Conservation (phyloP, 2,113 vertebrate genomes). For the Polypterus bichir region DNA sequence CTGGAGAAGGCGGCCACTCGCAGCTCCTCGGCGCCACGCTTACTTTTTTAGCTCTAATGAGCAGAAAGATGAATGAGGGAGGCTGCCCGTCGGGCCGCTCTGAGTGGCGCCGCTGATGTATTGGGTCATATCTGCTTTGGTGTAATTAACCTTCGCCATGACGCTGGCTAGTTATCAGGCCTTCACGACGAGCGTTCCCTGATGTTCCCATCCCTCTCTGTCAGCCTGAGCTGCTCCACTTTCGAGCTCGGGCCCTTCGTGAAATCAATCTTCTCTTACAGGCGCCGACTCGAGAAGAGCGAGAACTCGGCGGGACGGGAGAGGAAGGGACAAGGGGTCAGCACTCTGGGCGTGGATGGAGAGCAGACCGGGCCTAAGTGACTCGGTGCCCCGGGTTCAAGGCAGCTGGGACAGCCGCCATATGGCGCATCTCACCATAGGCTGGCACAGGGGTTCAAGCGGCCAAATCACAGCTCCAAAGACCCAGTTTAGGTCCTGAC, state of each 20-base stretch:
- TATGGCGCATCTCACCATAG: no score
- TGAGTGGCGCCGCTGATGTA: constrained; percentile 49
- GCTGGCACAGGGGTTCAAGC: no score
- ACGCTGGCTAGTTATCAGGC: constrained; percentile 51
- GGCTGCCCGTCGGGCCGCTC: constrained; percentile 31
- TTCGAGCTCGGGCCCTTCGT: constrained; percentile 25
- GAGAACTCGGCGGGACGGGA: no score
- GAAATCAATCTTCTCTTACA: constrained; percentile 15
- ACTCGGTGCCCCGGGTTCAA: no score
- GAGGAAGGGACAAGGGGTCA: no score
- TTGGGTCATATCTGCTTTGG: constrained; percentile 48
- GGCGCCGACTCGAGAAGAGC: no score
- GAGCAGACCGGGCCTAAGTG: no score
- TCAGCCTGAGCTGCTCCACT: constrained; percentile 20
- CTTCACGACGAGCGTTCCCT: constrained; percentile 43
- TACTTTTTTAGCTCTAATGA: constrained; percentile 19
- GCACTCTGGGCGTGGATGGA: no score
- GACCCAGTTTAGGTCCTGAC: no score
- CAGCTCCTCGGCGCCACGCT: background rate
- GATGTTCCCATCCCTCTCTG: constrained; percentile 43
- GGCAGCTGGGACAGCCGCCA: no score
- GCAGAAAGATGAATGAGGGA: constrained; percentile 43
- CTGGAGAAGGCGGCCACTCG: no score
- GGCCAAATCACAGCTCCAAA: no score
- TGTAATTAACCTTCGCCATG: constrained; percentile 50